Base-by-base conservation (phyloP, 2,888 invertebrate species). In the Idaea dimidiata region DNA sequence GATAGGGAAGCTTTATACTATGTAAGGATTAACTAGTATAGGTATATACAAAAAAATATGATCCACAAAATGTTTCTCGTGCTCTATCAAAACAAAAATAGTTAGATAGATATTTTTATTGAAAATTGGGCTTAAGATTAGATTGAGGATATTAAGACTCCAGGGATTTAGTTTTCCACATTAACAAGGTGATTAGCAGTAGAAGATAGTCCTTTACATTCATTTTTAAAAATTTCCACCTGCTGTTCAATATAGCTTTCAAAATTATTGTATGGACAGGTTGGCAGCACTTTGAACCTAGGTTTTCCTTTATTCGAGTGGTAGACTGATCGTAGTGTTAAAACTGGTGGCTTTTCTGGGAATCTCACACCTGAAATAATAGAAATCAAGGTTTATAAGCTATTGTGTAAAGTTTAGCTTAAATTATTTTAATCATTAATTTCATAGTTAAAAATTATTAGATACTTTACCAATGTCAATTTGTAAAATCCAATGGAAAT, bases 401-500 rank as follows among this genome's bases (percentile, higher is more conserved):
- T 24, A 24, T 3, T 24, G 5, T 24, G 1, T 24, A 24, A 24
- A n/a, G n/a, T n/a, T n/a, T n/a, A n/a, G n/a, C n/a, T n/a, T n/a
- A n/a, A n/a, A n/a, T n/a, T n/a, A n/a, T n/a, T n/a, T n/a, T n/a
- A n/a, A n/a, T n/a, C n/a, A n/a, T n/a, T n/a, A n/a, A n/a, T n/a
- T n/a, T n/a, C n/a, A n/a, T n/a, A 33, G 7, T 33, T 7, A 43
- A 3, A 43, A 14, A n/a, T n/a, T 8, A 14, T 14, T 43, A 10
- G 7, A 3, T 10, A 8, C 8, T 43, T 77, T 79, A 93, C 94
- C 93, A 72, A 94, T 86, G 66, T 87, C 89, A 69, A 95, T 92
- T 68, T 93, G 91, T 31, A 95, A 83, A 59, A 95, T 88, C 87
- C 94, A 95, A 79, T 94, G 93, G 78, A 94, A 94, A 77, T 93